phyloP scores from a whole-genome alignment of 2,888 invertebrate genomes.

The Parnassius smintheus region DNA sequence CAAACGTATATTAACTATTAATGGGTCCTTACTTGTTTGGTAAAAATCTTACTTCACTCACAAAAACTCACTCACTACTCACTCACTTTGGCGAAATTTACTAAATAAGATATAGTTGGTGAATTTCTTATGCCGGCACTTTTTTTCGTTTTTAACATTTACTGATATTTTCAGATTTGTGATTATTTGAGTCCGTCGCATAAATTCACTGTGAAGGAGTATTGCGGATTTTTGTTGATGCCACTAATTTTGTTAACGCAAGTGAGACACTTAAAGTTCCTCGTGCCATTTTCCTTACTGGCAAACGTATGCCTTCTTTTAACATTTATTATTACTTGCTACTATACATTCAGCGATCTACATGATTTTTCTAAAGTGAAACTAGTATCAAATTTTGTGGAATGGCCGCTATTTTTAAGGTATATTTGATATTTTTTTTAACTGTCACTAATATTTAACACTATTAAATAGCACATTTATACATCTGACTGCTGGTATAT shows the following conservation, averaged over 20 bases:
- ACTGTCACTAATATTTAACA: too few species aligned
- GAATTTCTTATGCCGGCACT: neutral
- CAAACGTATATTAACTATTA: too few species aligned
- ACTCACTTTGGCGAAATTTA: too few species aligned
- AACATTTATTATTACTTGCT: conserved; percentile 90
- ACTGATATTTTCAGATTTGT: conserved; percentile 72
- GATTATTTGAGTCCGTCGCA: conserved; percentile 58
- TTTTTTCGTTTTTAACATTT: neutral
- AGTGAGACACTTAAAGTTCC: conserved; percentile 86
- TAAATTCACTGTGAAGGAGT: conserved; percentile 79
- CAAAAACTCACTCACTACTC: too few species aligned
- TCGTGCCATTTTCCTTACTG: conserved; percentile 93
- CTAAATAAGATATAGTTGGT: too few species aligned
- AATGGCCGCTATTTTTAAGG: conserved; percentile 92
- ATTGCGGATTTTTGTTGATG: conserved; percentile 84
- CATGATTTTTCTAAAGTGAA: conserved; percentile 51
- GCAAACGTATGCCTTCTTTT: conserved; percentile 91
- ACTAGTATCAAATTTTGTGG: conserved; percentile 64
- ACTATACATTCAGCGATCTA: conserved; percentile 85
- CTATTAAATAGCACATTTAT: too few species aligned
- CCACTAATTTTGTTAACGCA: conserved; percentile 87
- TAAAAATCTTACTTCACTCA: too few species aligned
- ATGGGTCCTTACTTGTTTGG: too few species aligned
- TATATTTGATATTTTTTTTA: conserved; percentile 31
- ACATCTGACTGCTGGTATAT: too few species aligned